These are phyloP conservation scores for Papilio machaon DNA, from an alignment of 1,140 invertebrate genomes.

Conservation along the genomic window DNA sequence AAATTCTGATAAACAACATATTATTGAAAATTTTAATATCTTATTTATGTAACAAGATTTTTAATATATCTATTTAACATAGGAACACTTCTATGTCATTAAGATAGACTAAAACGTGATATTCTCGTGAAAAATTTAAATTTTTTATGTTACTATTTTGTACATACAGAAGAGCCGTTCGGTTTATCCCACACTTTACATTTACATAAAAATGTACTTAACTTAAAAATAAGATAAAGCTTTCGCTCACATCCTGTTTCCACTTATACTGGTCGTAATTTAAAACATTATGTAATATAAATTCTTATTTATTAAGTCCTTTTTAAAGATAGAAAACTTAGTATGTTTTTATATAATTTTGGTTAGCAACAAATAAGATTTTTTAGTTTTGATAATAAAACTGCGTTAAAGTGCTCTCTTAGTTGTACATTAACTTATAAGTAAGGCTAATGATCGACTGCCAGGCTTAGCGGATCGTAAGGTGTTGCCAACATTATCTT, in stretches of 20 bases:
- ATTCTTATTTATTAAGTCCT: not conserved
- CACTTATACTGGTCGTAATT: slow-evolving; percentile 5
- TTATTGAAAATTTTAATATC: too few relatives aligned
- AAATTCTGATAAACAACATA: not conserved
- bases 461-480: not conserved
- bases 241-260: slow-evolving; percentile 21
- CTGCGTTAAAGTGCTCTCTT: too few relatives aligned
- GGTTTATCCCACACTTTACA: not conserved
- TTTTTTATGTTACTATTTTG: not conserved
- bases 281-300: slow-evolving; percentile 9
- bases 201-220: slow-evolving; percentile 25
- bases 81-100: too few relatives aligned
- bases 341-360: too few relatives aligned
- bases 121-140: too few relatives aligned
- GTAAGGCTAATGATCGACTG: too few relatives aligned
- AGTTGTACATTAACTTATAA: too few relatives aligned
- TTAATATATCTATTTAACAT: too few relatives aligned
- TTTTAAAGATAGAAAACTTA: not conserved
- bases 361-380: too few relatives aligned
- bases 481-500: not conserved
- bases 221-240: slow-evolving; percentile 20
- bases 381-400: too few relatives aligned
- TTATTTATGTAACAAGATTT: too few relatives aligned
- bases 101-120: too few relatives aligned
- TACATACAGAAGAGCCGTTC: not conserved